Percentiles rank a stretch among this genome's conserved stretches.
These are phyloP conservation scores for Panthera tigris DNA, from an alignment of 2,113 vertebrate species.

Conservation along the genomic window DNA sequence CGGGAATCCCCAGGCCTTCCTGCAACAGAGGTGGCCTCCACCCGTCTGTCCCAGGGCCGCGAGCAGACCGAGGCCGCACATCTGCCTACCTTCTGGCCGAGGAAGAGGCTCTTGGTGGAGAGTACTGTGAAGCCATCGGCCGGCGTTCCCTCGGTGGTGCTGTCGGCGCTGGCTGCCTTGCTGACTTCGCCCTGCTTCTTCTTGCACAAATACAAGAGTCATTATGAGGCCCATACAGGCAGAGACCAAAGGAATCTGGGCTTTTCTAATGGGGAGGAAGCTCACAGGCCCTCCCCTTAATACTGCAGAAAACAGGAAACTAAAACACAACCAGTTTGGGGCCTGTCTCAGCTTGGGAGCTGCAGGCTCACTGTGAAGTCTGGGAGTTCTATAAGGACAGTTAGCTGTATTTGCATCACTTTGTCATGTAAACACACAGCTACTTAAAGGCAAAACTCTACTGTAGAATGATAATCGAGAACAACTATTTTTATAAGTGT, in stretches of 20 bases:
- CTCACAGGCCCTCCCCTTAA: background rate
- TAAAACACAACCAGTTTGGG: background rate
- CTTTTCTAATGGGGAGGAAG: background rate
- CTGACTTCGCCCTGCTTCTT: constrained; percentile 96
- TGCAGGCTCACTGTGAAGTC: background rate
- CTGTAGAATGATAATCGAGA: background rate
- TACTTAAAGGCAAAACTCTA: constrained; percentile 19
- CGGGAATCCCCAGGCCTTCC: background rate
- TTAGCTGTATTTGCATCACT: background rate
- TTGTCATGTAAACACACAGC: background rate
- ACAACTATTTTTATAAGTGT: constrained; percentile 14
- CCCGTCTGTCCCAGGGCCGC: background rate
- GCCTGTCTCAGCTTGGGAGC: background rate
- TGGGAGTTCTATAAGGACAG: background rate
- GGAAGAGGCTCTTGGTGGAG: constrained; percentile 98
- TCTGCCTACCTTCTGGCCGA: constrained; percentile 97
- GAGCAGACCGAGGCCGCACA: background rate
- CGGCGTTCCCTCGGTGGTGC: constrained; percentile 94
- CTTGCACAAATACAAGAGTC: constrained; percentile 78
- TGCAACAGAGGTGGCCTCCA: background rate
- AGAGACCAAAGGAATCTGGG: background rate
- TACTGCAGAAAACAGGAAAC: background rate
- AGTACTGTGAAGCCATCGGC: constrained; percentile 96
- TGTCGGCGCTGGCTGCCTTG: constrained; percentile 96
- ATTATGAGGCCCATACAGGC: constrained; percentile 49